A percentile compares a stretch with the other conserved stretches of the same genome.
Evolutionary conservation across 2,797 vertebrate genomes (phyloP).

Genomic region (Nannoperca australis): DNA sequence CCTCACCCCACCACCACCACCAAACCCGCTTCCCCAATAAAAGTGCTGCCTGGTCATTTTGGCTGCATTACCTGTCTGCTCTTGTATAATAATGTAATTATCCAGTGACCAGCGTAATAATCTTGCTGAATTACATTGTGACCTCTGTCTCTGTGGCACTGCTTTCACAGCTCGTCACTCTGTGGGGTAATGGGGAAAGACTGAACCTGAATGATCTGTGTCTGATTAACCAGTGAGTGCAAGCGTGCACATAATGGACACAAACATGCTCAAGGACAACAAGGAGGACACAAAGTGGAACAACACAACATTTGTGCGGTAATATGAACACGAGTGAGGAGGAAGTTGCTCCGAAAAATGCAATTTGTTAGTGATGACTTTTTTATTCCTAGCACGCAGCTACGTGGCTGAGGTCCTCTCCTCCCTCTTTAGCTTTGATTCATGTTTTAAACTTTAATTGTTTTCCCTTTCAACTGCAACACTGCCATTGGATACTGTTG

Average conservation of each 20-base stretch:
- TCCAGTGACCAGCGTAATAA: constrained; percentile 72
- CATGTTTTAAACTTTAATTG: constrained; percentile 36
- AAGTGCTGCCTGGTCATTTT: constrained; percentile 75
- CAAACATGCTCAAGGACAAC: constrained; percentile 64
- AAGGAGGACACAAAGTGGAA: constrained; percentile 15
- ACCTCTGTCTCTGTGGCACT: constrained; percentile 67
- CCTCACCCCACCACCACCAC: neutral
- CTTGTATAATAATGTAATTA: constrained; percentile 80
- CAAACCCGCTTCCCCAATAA: constrained; percentile 50
- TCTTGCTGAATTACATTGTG: constrained; percentile 72
- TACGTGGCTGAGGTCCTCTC: constrained; percentile 20
- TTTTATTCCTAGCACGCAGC: constrained; percentile 7
- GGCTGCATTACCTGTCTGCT: constrained; percentile 74
- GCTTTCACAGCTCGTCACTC: constrained; percentile 72
- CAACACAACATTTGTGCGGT: constrained; percentile 3
- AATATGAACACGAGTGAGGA: neutral
- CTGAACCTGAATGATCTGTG: constrained; percentile 68
- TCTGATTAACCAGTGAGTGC: constrained; percentile 61
- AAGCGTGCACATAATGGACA: constrained; percentile 52
- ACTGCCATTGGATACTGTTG: constrained; percentile 28
- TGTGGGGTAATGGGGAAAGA: constrained; percentile 67
- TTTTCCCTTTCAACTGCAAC: constrained; percentile 25
- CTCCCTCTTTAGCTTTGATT: constrained; percentile 22
- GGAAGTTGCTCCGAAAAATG: constrained; percentile 8
- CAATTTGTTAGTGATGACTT: constrained; percentile 9